Conservation (phyloP, 2,113 vertebrate genomes). For the Bujurquina vittata region DNA sequence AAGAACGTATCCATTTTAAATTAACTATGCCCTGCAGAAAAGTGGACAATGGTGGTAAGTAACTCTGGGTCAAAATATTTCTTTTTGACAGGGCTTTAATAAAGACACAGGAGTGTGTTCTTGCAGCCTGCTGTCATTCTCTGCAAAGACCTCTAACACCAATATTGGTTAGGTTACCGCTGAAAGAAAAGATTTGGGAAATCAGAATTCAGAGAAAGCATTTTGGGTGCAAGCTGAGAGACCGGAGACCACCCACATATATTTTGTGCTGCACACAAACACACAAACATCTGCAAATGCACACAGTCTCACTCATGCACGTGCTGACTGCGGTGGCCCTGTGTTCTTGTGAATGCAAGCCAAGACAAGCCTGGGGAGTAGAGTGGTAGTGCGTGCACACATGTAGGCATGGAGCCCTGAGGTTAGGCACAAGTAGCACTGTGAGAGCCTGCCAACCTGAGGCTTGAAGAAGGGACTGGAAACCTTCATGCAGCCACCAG, state of each 20-base stretch:
- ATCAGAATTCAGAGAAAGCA: slow-evolving; percentile 19
- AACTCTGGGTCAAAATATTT: slow-evolving; percentile 28
- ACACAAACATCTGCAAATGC: slow-evolving; percentile 33
- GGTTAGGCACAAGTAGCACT: slow-evolving; percentile 47
- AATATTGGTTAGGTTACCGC: slow-evolving; percentile 32
- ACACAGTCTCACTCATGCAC: background rate
- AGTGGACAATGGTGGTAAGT: background rate
- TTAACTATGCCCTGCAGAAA: background rate
- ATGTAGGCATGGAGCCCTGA: slow-evolving; percentile 36
- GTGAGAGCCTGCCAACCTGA: slow-evolving; percentile 49
- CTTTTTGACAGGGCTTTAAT: slow-evolving; percentile 14
- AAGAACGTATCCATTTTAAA: background rate
- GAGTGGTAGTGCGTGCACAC: slow-evolving; percentile 35
- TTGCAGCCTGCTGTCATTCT: slow-evolving; percentile 40
- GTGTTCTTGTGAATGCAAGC: slow-evolving; percentile 43
- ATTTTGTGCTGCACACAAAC: slow-evolving; percentile 1
- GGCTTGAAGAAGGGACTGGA: slow-evolving; percentile 14
- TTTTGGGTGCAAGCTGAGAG: slow-evolving; percentile 39
- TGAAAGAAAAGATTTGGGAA: slow-evolving; percentile 34
- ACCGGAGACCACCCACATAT: slow-evolving; percentile 37
- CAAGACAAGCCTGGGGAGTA: slow-evolving; percentile 38
- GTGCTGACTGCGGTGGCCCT: slow-evolving; percentile 26
- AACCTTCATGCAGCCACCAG: slow-evolving; percentile 39
- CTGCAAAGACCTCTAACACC: slow-evolving; percentile 12
- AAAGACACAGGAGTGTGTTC: slow-evolving; percentile 37